Base-by-base conservation (phyloP, 2,888 invertebrate genomes). In the Nebria brevicollis region DNA sequence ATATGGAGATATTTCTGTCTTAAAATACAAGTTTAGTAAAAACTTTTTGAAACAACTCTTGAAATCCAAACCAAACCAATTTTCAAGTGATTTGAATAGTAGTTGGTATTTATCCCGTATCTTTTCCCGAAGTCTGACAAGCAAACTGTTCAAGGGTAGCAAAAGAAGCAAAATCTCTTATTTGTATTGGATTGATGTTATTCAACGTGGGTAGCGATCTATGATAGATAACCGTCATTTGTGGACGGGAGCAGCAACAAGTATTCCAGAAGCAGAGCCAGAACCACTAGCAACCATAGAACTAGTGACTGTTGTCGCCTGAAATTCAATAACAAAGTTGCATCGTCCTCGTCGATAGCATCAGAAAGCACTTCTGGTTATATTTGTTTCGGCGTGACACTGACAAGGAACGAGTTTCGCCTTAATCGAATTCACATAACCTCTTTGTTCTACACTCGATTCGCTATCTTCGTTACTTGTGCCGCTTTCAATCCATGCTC, bases 241-340 rank as follows among this genome's bases (percentile, higher is more conserved):
- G 72, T 25, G n/a, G 64, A 77, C 64, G 25, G 70, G 25, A 11
- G 20, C 70, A 34, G 54, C 70, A 34, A 70, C 70, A 70, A 54
- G 54, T 70, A 25, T 20, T 13, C 5, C 70, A 26, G 26, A 43
- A 43, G 1, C 43, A 8, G 43, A 43, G 7, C 7, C 10, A 43
- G 43, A 54, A 3, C 54, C 70, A 70, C 70, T 15, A 70, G 70
- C 41, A 73, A 34, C 34, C 26, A 41, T 25, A 66, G 15, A 77
- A 72, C 79, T 65, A 68, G 75, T 79, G 42, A 75, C 54, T 13
- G 72, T 68, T 43, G 68, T 42, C 42, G 41, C 7, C n/a, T 65
- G 77, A 68, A 79, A 79, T 79, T 79, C 79, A 79, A 79, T 79
- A 79, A 79, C 79, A 79, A 75, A 79, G 79, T 79, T 79, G 68